Evolutionary conservation across 1,140 invertebrate species (phyloP).

Genomic region (Bombus haemorrhoidalis): DNA sequence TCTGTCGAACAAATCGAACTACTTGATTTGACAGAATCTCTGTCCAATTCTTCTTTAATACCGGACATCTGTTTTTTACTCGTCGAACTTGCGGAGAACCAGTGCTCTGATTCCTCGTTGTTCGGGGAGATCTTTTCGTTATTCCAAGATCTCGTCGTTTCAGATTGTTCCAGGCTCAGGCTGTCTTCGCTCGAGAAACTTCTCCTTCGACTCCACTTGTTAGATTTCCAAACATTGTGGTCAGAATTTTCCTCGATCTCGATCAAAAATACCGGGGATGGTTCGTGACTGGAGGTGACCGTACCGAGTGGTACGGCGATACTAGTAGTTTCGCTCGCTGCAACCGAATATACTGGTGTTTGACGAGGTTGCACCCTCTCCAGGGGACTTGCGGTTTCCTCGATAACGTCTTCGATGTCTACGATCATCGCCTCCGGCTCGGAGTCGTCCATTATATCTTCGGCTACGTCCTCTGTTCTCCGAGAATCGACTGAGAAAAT

Average conservation of each 20-base stretch:
- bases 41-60: not conserved
- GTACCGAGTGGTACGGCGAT: slow-evolving; percentile 76
- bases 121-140: not conserved
- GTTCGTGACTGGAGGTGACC: slow-evolving; percentile 73
- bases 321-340: slow-evolving; percentile 80
- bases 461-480: slow-evolving; percentile 60
- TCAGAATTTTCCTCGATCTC: slow-evolving; percentile 63
- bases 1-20: not conserved
- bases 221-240: not conserved
- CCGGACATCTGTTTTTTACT: not conserved
- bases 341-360: slow-evolving; percentile 86
- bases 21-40: not conserved
- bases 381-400: slow-evolving; percentile 83
- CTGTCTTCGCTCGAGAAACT: slow-evolving; percentile 39
- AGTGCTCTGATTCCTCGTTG: not conserved
- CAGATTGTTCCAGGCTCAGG: slow-evolving; percentile 1
- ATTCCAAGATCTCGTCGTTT: not conserved
- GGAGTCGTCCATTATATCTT: slow-evolving; percentile 81
- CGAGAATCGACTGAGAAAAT: slow-evolving; percentile 64
- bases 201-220: slow-evolving; percentile 6
- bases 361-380: slow-evolving; percentile 86
- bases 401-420: slow-evolving; percentile 82
- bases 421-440: slow-evolving; percentile 82
- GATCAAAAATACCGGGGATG: slow-evolving; percentile 70
- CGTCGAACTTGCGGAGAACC: not conserved